Conservation (phyloP, 2,797 vertebrate species). For the Falco peregrinus region DNA sequence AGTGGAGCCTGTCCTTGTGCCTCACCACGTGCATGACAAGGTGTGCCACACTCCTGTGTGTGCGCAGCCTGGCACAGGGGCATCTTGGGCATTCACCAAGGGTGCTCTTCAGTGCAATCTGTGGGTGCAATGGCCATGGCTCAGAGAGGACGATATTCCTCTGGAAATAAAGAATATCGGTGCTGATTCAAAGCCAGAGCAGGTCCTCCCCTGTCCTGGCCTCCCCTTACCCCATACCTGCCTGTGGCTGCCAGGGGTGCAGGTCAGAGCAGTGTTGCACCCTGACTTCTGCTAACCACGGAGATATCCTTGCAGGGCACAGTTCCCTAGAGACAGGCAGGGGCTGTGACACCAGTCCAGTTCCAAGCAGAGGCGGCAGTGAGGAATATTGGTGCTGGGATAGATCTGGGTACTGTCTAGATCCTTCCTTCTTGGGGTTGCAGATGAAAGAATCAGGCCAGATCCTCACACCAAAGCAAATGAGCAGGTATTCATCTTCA, state of each 20-base stretch:
- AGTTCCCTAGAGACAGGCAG: not conserved
- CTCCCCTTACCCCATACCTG: not conserved
- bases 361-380: not conserved
- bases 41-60: not conserved
- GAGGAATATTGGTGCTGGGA: not conserved
- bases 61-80: not conserved
- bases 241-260: not conserved
- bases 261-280: not conserved
- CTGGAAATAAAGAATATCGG: not conserved
- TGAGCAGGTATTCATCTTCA: not conserved
- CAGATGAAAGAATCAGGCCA: not conserved
- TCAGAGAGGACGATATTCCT: not conserved
- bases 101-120: not conserved
- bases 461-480: not conserved
- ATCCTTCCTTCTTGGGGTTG: not conserved
- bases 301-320: not conserved
- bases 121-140: not conserved
- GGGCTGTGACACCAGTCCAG: not conserved
- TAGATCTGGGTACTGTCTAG: not conserved
- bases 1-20: not conserved
- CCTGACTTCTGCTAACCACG: not conserved
- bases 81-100: not conserved
- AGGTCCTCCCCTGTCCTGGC: accelerated
- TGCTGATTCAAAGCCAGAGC: not conserved
- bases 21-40: not conserved